Evolutionary conservation across 2,888 invertebrate species (phyloP).

Genomic region (Odontocolon sp.): DNA sequence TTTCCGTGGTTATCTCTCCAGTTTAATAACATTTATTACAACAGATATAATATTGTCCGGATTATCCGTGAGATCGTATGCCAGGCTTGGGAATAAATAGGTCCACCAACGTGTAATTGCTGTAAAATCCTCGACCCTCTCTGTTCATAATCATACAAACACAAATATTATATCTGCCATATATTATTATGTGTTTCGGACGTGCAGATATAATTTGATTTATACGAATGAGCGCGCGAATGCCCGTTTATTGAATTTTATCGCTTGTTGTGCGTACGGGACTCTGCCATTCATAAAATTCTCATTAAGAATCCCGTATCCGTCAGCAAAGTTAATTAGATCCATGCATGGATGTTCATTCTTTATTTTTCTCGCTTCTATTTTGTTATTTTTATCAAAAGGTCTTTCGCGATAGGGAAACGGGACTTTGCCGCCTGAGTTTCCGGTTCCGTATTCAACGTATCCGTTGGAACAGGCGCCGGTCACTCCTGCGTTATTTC

Average conservation of each 20-base stretch:
- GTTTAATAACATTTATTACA: no score
- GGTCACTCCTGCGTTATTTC: neutral
- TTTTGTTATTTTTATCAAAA: slow-evolving; percentile 66
- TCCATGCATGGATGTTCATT: slow-evolving; percentile 19
- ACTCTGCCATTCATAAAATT: slow-evolving; percentile 34
- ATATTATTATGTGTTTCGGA: no score
- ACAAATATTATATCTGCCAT: no score
- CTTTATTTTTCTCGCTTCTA: slow-evolving; percentile 57
- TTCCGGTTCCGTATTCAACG: slow-evolving; percentile 71
- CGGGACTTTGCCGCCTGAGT: slow-evolving; percentile 41
- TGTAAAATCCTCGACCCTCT: no score
- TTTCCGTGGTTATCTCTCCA: no score
- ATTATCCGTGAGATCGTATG: no score
- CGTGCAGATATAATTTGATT: slow-evolving; percentile 27
- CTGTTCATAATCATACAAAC: no score
- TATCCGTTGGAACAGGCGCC: slow-evolving; percentile 48
- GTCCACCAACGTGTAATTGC: no score
- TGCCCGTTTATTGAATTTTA: slow-evolving; percentile 41
- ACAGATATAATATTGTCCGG: no score
- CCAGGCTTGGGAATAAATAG: no score
- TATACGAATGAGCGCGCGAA: neutral
- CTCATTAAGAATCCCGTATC: slow-evolving; percentile 45
- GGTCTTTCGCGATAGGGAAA: slow-evolving; percentile 62
- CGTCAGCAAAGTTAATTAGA: slow-evolving; percentile 44
- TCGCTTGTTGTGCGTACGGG: slow-evolving; percentile 22